Conservation (phyloP, 2,888 invertebrate species). For the Crossocerus cetratus region DNA sequence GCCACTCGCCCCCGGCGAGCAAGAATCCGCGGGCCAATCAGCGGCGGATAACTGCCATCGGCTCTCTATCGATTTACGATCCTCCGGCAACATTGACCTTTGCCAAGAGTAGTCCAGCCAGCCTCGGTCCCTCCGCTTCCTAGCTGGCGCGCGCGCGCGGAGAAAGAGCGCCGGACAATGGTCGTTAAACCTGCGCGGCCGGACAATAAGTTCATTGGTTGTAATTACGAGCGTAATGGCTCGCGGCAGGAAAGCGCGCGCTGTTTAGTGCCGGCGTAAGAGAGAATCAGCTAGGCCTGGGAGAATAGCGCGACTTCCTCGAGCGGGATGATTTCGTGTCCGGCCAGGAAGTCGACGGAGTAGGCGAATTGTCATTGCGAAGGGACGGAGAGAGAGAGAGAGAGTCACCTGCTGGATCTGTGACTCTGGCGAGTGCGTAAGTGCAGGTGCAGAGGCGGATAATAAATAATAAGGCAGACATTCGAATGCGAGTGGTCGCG, state of each 20-base stretch:
- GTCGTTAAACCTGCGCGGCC: background rate
- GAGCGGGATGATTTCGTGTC: background rate
- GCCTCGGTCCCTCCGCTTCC: too few species aligned
- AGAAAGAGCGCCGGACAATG: too few species aligned
- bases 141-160: too few species aligned
- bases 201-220: constrained; percentile 3
- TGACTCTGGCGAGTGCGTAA: background rate
- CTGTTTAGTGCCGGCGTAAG: background rate
- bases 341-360: background rate
- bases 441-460: background rate
- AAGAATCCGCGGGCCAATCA: too few species aligned
- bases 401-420: background rate
- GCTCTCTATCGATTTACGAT: constrained; percentile 51
- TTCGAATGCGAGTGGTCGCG: background rate
- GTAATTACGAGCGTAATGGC: background rate
- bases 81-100: constrained; percentile 51
- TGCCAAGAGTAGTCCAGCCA: constrained; percentile 7
- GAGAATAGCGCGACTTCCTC: background rate
- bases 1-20: constrained; percentile 18
- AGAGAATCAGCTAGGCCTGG: too few species aligned
- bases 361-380: too few species aligned
- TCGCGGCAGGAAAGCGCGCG: background rate
- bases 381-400: background rate
- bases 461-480: constrained; percentile 5
- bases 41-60: constrained; percentile 28